Base-by-base conservation (phyloP, 2,888 invertebrate species). In the Caenorhabditis sp. region DNA sequence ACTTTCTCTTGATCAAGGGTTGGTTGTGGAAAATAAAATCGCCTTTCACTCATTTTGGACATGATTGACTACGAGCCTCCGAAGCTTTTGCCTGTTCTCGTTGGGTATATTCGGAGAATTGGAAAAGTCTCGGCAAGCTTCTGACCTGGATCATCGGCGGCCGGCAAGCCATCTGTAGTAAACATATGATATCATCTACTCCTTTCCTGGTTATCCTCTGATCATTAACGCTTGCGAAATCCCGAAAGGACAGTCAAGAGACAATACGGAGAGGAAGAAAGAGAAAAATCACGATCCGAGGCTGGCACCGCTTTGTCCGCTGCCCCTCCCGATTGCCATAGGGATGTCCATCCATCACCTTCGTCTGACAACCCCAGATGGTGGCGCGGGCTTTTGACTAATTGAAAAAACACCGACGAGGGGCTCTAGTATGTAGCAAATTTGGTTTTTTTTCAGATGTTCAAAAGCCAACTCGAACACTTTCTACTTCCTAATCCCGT, bases 1-100 rank as follows among this genome's bases (percentile, higher is more conserved):
- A 78, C 70, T 78, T 78, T 78, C 77, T 69, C 69, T 69, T 64
- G 64, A 78, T 69, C 77, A 69, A 78, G 70, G 77, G 64, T 69
- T 69, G 69, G 62, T 69, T 78, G 51, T 64, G 69, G 70, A 70
- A 69, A 78, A 69, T 78, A 69, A 64, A 70, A 70, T 69, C 69
- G 62, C 60, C 76, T 77, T 77, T 77, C 77, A 69, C 69, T 69
- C 77, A 69, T 77, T 61, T 35, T 77, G 62, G 69, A 62, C 62
- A 56, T 50, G 68, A 68, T 64, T 69, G 62, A 68, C 77, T 69
- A 53, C 69, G 55, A 69, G 72, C 76, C 61, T 69, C 5, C 47
- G 22, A 58, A 15, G 32, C 58, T 56, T 69, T 26, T 44, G 13
- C 40, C 11, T 35, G 24, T 24, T 11, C 18, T 13, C 26, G 50